These are phyloP conservation scores for Drosophila nikananu DNA, from an alignment of 1,140 invertebrate species.

Conservation along the genomic window DNA sequence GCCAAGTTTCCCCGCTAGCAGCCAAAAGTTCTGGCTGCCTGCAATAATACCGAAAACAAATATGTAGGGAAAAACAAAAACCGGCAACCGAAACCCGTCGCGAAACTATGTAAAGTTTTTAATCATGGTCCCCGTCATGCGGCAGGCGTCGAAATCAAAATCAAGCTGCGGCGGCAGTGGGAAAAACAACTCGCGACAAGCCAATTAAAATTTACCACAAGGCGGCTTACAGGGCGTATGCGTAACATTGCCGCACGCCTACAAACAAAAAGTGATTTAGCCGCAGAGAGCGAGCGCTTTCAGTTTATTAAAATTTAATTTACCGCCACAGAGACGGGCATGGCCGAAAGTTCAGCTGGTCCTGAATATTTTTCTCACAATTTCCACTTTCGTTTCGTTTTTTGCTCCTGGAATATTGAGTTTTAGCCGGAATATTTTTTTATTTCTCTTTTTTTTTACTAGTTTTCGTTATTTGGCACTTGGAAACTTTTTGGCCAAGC, in stretches of 20 bases:
- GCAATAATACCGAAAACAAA: slow-evolving; percentile 60
- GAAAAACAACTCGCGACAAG: slow-evolving; percentile 40
- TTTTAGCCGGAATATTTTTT: slow-evolving; percentile 19
- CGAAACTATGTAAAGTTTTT: slow-evolving; percentile 57
- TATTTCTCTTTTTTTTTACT: slow-evolving; percentile 1
- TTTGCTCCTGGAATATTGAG: slow-evolving; percentile 22
- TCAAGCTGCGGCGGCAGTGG: slow-evolving; percentile 3
- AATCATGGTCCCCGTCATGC: slow-evolving; percentile 28
- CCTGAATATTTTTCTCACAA: slow-evolving; percentile 24
- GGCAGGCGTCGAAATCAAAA: slow-evolving; percentile 28
- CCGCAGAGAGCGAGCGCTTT: slow-evolving; percentile 18
- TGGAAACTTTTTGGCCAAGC: slow-evolving; percentile 26
- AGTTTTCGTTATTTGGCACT: slow-evolving; percentile 31
- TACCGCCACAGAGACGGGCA: slow-evolving; percentile 16
- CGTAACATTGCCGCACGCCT: slow-evolving; percentile 40
- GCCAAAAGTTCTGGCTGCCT: slow-evolving; percentile 30
- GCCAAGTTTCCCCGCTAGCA: slow-evolving; percentile 31
- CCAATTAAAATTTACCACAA: slow-evolving; percentile 62
- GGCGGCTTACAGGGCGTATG: slow-evolving; percentile 53
- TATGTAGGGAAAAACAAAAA: slow-evolving; percentile 30
- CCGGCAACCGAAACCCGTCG: slow-evolving; percentile 7
- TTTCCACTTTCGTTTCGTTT: slow-evolving; percentile 6
- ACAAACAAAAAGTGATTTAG: slow-evolving; percentile 36
- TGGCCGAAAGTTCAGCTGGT: slow-evolving; percentile 16
- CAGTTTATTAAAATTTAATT: slow-evolving; percentile 63